These are phyloP conservation scores for Cercopithecus neglectus DNA, from an alignment of 2,797 vertebrate genomes.

Conservation along the genomic window DNA sequence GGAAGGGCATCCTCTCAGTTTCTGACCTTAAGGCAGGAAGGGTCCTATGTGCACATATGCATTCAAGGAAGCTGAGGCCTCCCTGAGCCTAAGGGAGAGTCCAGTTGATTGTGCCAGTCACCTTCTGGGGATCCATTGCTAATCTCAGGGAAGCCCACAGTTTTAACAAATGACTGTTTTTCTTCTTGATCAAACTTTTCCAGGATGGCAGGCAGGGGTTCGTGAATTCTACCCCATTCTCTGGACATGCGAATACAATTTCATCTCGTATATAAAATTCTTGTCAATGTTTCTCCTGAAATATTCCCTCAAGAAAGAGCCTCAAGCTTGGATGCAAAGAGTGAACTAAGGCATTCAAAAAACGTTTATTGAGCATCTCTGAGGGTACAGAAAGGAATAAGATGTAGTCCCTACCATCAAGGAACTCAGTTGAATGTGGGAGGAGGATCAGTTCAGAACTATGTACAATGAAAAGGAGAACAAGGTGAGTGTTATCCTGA, in stretches of 20 bases:
- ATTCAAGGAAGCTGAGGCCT: neutral
- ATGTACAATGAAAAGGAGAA: neutral
- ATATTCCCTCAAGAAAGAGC: neutral
- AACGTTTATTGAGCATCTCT: neutral
- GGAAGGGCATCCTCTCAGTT: neutral
- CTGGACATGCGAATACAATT: neutral
- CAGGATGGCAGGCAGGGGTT: neutral
- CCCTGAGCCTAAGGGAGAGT: neutral
- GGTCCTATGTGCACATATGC: neutral
- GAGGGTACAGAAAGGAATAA: neutral
- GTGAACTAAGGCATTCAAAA: neutral
- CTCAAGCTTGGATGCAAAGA: neutral
- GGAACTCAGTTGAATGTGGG: neutral
- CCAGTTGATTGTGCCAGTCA: neutral
- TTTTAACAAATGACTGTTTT: neutral
- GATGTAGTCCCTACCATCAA: neutral
- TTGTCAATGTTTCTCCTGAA: neutral
- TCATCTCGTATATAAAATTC: neutral
- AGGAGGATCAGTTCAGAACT: neutral
- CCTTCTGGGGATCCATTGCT: neutral
- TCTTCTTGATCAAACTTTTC: neutral
- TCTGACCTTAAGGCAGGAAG: neutral
- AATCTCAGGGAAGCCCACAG: neutral
- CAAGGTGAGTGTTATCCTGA: neutral
- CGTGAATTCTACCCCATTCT: neutral